Evolutionary conservation across 2,113 vertebrate genomes (phyloP), one percentile per base, ranked within the genome.

Genomic region (Hypanus sabinus): DNA sequence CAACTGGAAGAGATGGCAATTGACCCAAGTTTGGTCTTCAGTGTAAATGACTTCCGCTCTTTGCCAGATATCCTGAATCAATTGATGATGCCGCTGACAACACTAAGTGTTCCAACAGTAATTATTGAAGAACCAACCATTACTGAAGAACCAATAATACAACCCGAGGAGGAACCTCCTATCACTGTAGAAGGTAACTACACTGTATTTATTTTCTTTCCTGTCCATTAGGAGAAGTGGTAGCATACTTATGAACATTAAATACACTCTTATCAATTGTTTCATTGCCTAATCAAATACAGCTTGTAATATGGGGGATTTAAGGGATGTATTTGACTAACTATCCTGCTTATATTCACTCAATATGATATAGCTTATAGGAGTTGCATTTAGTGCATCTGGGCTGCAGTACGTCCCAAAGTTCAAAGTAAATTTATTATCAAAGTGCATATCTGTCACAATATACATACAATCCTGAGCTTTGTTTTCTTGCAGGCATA

Each of bases 1-100:
- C 97, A 97, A 62, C 95, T 99, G 46, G 96, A 94, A 94, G 96
- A 96, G 91, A 97, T 98, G 91, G 98, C 99, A 94, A 99, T 99
- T 97, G 98, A 98, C 95, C 97, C 97, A 88, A 95, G 96, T 94
- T 96, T 99, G 96, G 98, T 98, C 88, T 98, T 98, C 95, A 95
- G 96, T 94, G 94, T 95, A 33, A 3, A 6, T 30, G 95, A 94
- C 1, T 97, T 97, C 94, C 93, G 95, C 46, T 27, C 94, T 46
- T 93, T 97, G 80, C 95, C 96, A 95, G 95, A 94, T 30, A 0
- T 97, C 93, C 96, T 95, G 94, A 95, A 95, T 94, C 4, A 36
- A 70, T 96, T 97, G 80, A 95, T 96, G 94, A 94, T 94, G 93
- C 95, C 95, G 93, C 94, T 97, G 93, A 95, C 95, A 94, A 96